phyloP scores from a whole-genome alignment of 2,113 vertebrate species.

The Notarius lentiginosus region DNA sequence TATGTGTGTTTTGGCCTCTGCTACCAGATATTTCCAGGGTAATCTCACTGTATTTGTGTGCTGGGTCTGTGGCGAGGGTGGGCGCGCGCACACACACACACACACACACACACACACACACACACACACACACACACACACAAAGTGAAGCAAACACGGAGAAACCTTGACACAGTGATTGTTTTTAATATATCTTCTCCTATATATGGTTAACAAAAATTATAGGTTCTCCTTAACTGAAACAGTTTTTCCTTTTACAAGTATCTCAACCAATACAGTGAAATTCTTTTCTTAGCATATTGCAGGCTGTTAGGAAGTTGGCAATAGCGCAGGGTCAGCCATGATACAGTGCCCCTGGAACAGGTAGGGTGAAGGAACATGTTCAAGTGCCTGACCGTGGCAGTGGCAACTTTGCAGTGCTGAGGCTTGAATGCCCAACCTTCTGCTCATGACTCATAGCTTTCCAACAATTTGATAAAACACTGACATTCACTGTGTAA shows the following conservation, averaged over 20 bases:
- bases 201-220: neutral
- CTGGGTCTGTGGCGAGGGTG: conserved; percentile 72
- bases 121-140: conserved; percentile 52
- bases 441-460: neutral
- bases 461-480: neutral
- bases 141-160: conserved; percentile 10
- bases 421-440: neutral
- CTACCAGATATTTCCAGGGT: conserved; percentile 56
- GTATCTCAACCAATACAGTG: neutral
- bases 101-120: conserved; percentile 52
- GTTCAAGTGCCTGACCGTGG: neutral
- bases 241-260: neutral
- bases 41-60: conserved; percentile 64
- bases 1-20: conserved; percentile 33
- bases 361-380: neutral
- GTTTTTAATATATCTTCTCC: neutral
- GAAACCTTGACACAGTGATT: neutral
- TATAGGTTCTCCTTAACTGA: neutral
- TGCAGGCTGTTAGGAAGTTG: neutral
- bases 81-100: conserved; percentile 63
- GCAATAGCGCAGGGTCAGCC: neutral
- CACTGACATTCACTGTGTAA: neutral
- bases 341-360: neutral
- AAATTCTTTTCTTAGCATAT: neutral
- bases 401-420: neutral